Evolutionary conservation across 2,113 vertebrate genomes (phyloP).

Genomic region (Caloenas nicobarica): DNA sequence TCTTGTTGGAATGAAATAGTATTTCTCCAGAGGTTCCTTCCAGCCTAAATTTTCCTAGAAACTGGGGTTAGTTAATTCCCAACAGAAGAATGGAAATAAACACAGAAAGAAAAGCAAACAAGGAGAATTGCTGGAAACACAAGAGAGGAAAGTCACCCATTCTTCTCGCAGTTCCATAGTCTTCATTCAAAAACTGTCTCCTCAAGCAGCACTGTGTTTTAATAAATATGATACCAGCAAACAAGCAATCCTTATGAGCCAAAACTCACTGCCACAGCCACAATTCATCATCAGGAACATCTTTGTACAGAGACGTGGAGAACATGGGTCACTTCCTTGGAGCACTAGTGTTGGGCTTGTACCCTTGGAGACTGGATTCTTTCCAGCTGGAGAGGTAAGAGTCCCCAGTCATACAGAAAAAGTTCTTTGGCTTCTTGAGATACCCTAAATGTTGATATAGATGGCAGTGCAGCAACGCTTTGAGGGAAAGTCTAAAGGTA

Average conservation of each 20-base stretch:
- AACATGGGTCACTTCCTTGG: not conserved
- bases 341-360: fast-evolving
- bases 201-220: not conserved
- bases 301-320: fast-evolving
- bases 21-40: not conserved
- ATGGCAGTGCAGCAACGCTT: too few species aligned
- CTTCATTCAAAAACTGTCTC: not conserved
- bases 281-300: not conserved
- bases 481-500: too few species aligned
- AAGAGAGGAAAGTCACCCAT: not conserved
- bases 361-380: not conserved
- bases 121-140: not conserved
- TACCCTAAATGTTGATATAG: too few species aligned
- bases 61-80: not conserved
- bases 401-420: not conserved
- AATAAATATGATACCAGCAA: not conserved
- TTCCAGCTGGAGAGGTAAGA: not conserved
- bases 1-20: not conserved
- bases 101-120: not conserved
- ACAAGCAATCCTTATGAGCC: not conserved
- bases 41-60: not conserved
- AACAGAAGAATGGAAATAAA: not conserved
- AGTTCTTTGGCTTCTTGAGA: not conserved
- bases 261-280: not conserved
- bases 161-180: not conserved